phyloP scores from a whole-genome alignment of 1,140 invertebrate genomes.

The Drosophila kikkawai region DNA sequence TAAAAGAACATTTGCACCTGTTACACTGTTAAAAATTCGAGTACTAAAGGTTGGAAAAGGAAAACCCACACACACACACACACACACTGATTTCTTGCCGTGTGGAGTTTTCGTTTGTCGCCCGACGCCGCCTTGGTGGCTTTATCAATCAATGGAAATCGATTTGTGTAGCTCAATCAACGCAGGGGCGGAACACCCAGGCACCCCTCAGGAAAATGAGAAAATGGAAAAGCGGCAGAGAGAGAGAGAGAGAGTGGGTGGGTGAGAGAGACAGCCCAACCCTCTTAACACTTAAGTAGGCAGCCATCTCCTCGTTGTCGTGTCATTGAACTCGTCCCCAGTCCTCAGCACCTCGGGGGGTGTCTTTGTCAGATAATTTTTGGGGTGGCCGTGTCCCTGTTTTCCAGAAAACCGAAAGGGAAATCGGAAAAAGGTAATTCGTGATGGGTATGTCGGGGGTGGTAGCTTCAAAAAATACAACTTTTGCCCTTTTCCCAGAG shows the following conservation, averaged over 20 bases:
- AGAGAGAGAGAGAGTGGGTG: not conserved
- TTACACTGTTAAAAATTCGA: not conserved
- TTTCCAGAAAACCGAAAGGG: not conserved
- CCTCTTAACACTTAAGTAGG: constrained; percentile 74
- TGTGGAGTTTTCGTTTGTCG: constrained; percentile 1
- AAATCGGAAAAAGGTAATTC: not conserved
- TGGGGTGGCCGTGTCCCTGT: constrained; percentile 12
- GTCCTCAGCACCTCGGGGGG: not conserved
- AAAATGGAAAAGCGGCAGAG: not conserved
- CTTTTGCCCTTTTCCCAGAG: constrained; percentile 3
- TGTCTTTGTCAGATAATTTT: constrained; percentile 50
- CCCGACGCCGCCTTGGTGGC: constrained; percentile 33
- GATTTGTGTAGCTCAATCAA: constrained; percentile 68
- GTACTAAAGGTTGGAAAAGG: not conserved
- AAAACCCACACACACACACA: too few species aligned
- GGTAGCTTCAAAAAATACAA: constrained; percentile 39
- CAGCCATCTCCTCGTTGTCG: constrained; percentile 50
- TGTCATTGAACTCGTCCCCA: constrained; percentile 63
- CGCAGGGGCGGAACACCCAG: constrained; percentile 13
- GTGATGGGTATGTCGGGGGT: not conserved
- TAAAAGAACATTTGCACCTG: constrained; percentile 20
- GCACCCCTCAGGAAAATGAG: constrained; percentile 17
- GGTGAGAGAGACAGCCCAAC: constrained; percentile 26
- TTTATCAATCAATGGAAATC: constrained; percentile 80
- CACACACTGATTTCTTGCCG: not conserved